Evolutionary conservation across 2,888 invertebrate genomes (phyloP), one percentile per base, ranked within the genome.

Genomic region (Heliconius charithonia): DNA sequence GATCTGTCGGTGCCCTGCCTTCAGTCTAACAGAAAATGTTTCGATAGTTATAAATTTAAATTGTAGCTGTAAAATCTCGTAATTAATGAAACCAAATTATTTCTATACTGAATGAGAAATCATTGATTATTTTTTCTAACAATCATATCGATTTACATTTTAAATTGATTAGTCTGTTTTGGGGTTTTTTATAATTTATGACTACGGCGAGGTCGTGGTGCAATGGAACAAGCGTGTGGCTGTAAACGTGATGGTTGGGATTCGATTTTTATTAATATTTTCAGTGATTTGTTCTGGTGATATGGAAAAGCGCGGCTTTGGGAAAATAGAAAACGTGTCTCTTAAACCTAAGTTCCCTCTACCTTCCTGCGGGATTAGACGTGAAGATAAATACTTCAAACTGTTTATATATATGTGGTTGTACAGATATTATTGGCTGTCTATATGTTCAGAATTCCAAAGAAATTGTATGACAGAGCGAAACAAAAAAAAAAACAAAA

Each of bases 61-160:
- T 92, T 88, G 91, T 87, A 86, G 91, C 85, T 88, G 87, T 94
- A 92, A 93, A 94, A 89, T 86, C 81, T 88, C 85, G 88, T 93
- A 92, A 94, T 95, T 93, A 94, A 93, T 94, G 93, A 91, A 92
- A 93, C 94, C 93, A 93, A 92, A 92, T 86, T 88, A 89, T 91
- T 91, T 90, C 89, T 85, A 91, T 87, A 90, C 88, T 88, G 90
- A 90, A 90, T 89, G 89, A 86, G 83, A 84, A 87, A 89, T 89
- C 87, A 85, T 90, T 89, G 90, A 90, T 77, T 79, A 83, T 85
- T 85, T 37, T 87, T 88, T 84, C n/a, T 75, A 85, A 85, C 83
- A 85, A 86, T 85, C 84, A 83, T 87, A 87, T 87, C 86, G 86
- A 86, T 82, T 85, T 84, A 86, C 82, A 85, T 84, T 87, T 88